Evolutionary conservation across 2,113 vertebrate genomes (phyloP).

Genomic region (Otis tarda): DNA sequence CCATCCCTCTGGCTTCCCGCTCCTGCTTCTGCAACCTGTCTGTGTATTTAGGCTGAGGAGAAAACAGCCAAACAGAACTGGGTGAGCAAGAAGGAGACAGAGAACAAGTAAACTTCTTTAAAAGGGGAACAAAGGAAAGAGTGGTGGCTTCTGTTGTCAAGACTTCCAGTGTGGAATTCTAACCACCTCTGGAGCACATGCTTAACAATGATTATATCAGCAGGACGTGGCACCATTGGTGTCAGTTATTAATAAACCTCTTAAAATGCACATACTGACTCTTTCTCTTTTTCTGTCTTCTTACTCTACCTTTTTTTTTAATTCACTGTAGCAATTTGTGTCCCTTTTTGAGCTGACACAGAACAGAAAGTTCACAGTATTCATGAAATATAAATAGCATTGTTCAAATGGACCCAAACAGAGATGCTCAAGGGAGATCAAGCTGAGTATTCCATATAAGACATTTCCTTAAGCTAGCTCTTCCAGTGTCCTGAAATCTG

Average conservation of each 20-base stretch:
- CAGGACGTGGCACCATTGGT: not conserved
- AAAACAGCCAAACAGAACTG: not conserved
- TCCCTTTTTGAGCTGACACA: not conserved
- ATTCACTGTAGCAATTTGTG: not conserved
- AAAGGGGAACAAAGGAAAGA: not conserved
- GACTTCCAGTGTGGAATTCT: not conserved
- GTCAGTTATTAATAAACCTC: constrained; percentile 14
- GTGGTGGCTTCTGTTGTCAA: not conserved
- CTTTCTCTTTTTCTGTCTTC: not conserved
- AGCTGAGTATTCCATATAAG: not conserved
- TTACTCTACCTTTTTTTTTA: not conserved
- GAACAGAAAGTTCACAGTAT: not conserved
- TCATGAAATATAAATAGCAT: not conserved
- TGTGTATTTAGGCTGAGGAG: not conserved
- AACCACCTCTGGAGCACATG: not conserved
- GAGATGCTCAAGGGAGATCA: not conserved
- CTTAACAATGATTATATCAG: not conserved
- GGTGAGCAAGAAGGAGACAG: not conserved
- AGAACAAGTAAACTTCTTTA: not conserved
- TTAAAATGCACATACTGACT: not conserved
- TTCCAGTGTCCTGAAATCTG: not conserved
- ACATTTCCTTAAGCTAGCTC: not conserved
- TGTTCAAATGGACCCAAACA: not conserved
- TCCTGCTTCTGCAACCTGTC: not conserved
- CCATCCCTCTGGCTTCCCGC: not conserved